These are phyloP conservation scores for Agrochola litura DNA, from an alignment of 2,888 invertebrate species.

Conservation along the genomic window DNA sequence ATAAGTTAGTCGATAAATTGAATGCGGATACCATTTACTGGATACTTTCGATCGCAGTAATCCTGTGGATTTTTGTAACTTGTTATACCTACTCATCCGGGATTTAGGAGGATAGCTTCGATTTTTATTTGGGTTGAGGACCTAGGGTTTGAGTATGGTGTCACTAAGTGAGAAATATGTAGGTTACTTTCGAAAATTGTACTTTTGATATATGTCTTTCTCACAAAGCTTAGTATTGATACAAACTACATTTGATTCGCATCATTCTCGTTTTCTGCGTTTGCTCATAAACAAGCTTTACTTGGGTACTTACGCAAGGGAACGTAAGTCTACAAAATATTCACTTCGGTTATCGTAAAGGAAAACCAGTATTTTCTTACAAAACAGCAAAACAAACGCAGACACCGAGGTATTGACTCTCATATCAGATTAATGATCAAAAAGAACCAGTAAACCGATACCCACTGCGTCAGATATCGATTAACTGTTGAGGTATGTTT, in stretches of 20 bases:
- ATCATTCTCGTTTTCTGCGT: background rate
- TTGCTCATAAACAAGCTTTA: background rate
- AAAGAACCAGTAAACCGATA: slow-evolving; percentile 38
- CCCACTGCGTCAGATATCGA: slow-evolving; percentile 48
- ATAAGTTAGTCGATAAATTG: slow-evolving; percentile 74
- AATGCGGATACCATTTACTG: slow-evolving; percentile 70
- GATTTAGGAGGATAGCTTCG: slow-evolving; percentile 16
- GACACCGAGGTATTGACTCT: slow-evolving; percentile 32
- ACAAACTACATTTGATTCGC: background rate
- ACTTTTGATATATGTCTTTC: background rate
- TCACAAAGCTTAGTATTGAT: background rate
- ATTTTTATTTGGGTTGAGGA: slow-evolving; percentile 4
- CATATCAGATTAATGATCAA: slow-evolving; percentile 45
- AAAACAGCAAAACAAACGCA: slow-evolving; percentile 19
- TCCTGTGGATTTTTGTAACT: slow-evolving; percentile 49
- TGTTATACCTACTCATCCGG: slow-evolving; percentile 10
- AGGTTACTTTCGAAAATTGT: background rate
- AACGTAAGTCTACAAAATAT: slow-evolving; percentile 1
- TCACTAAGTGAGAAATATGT: slow-evolving; percentile 2
- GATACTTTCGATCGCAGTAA: slow-evolving; percentile 48
- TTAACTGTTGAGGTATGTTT: slow-evolving; percentile 51
- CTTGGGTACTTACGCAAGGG: too few species aligned
- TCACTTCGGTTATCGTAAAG: background rate
- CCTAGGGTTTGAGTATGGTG: background rate
- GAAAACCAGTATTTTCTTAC: slow-evolving; percentile 3